These are phyloP conservation scores for Erpobdella octoculata DNA, from an alignment of 2,888 invertebrate species.

Conservation along the genomic window DNA sequence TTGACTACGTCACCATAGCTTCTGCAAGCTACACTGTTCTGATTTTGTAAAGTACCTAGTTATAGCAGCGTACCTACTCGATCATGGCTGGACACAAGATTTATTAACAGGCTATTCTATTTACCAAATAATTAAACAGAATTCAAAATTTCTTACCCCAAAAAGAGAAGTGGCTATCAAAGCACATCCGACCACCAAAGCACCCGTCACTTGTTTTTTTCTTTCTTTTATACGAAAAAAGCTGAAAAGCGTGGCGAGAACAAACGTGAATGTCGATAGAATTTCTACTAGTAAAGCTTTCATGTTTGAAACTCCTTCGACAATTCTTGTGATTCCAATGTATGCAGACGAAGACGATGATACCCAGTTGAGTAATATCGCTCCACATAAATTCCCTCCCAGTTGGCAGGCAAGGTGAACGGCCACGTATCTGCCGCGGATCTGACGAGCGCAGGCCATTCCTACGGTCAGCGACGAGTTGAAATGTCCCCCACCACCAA, in stretches of 20 bases:
- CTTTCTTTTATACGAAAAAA: no score
- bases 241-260: not conserved
- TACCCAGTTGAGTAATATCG: not conserved
- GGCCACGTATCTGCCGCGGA: not conserved
- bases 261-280: not conserved
- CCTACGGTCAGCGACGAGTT: not conserved
- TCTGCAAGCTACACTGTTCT: no score
- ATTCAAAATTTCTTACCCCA: not conserved
- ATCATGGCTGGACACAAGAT: no score
- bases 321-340: not conserved
- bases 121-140: not conserved
- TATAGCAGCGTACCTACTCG: no score
- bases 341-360: not conserved
- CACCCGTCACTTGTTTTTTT: not conserved
- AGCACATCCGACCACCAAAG: not conserved
- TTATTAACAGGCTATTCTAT: not conserved
- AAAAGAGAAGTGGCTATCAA: not conserved
- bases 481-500: not conserved
- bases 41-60: no score
- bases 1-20: no score
- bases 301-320: not conserved
- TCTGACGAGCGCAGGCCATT: not conserved
- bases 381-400: not conserved
- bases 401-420: not conserved
- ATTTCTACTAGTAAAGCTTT: not conserved